Base-by-base conservation (phyloP, 2,797 vertebrate genomes). In the Kryptolebias ocellatus region DNA sequence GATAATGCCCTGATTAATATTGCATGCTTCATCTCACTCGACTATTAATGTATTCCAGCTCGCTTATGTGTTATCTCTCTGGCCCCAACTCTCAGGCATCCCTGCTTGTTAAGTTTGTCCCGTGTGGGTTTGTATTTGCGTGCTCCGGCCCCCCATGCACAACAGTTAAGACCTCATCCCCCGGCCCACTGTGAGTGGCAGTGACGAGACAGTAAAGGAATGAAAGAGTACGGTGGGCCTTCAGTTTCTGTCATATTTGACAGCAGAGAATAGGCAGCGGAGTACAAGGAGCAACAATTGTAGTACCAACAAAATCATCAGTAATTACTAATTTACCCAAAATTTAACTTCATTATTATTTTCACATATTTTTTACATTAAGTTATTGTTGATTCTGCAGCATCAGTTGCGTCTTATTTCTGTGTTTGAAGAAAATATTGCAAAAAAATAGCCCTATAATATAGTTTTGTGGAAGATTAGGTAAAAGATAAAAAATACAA, bases 1-100 rank as follows among this genome's bases (percentile, higher is more conserved):
- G 87, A 87, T 90, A 90, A 90, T 81, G 76, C 83, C 79, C 71
- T 86, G 83, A 89, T 90, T 90, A 90, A 88, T 90, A 89, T 90
- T 89, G 82, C 83, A 90, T 84, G 79, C 56, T 66, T 85, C 86
- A 70, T 87, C 87, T 81, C 79, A 74, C 81, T 90, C 67, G 63
- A 78, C 80, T 89, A 83, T 89, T 89, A 89, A 90, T 90, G 83
- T 84, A 83, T 88, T 87, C 85, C 76, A 79, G 67, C 78, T 63
- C 18, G 27, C 76, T 82, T 72, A 73, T 83, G 68, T 59, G 56
- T 55, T 84, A 83, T 91, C 85, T 88, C 65, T 56, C 34, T 4
- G 66, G 78, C 79, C 60, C 20, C 74, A 76, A 86, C 84, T 85
- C 79, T 79, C 47, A 60, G 76, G 81, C 57, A 52, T 67, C 59